These are phyloP conservation scores for Cynoglossus semilaevis DNA, from an alignment of 2,113 vertebrate genomes.

Conservation along the genomic window DNA sequence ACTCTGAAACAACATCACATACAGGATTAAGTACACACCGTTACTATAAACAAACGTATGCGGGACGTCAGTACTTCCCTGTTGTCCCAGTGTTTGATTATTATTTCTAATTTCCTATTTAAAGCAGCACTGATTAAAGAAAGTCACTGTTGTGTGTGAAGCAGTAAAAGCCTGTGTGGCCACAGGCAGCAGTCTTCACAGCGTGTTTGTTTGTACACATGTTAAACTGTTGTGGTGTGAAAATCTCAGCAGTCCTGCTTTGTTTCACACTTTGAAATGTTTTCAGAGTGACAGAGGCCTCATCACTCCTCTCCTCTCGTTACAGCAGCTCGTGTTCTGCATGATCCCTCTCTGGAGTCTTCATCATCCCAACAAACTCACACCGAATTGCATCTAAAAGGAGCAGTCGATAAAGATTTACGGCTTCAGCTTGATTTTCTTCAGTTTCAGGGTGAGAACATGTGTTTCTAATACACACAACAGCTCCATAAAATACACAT, in stretches of 20 bases:
- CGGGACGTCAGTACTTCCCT: neutral
- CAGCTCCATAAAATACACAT: constrained; percentile 17
- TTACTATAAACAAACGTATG: constrained; percentile 10
- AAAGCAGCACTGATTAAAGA: constrained; percentile 2
- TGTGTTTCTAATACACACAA: constrained; percentile 24
- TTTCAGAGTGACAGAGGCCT: neutral
- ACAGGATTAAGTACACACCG: neutral
- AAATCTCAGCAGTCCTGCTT: constrained; percentile 23
- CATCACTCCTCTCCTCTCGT: neutral
- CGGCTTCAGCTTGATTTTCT: constrained; percentile 3
- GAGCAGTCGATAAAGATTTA: constrained; percentile 19
- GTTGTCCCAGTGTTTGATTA: neutral
- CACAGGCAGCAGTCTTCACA: constrained; percentile 4
- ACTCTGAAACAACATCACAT: neutral
- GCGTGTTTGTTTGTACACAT: constrained; percentile 48
- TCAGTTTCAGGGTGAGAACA: constrained; percentile 13
- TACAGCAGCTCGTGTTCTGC: neutral
- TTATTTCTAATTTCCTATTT: neutral
- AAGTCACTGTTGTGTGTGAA: neutral
- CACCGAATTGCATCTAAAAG: constrained; percentile 1
- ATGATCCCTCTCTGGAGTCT: constrained; percentile 2
- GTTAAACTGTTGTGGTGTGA: constrained; percentile 39
- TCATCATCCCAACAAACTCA: neutral
- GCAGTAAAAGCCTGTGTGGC: constrained; percentile 15
- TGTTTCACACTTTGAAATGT: constrained; percentile 45